Evolutionary conservation across 2,797 vertebrate genomes (phyloP).

Genomic region (Lindbergichthys nudifrons): DNA sequence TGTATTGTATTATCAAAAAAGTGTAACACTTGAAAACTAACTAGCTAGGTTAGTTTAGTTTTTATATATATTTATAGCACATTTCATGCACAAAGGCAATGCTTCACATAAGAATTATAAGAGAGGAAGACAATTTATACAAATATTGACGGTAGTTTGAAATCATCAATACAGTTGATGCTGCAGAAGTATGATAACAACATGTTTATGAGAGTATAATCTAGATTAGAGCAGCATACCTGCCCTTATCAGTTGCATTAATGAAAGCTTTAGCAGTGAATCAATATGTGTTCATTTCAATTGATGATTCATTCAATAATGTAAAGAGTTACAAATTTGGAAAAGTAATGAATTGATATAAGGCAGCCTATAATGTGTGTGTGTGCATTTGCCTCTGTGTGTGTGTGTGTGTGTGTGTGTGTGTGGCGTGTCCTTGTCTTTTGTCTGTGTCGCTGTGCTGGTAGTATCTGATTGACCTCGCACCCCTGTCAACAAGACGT

Average conservation of each 20-base stretch:
- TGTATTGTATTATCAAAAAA: background rate
- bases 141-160: too few relatives aligned
- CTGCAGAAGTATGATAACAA: too few relatives aligned
- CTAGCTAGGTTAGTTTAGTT: background rate
- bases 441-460: slow-evolving; percentile 41
- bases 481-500: slow-evolving; percentile 74
- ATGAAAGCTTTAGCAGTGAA: background rate
- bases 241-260: background rate
- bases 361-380: background rate
- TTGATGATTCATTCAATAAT: background rate
- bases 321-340: background rate
- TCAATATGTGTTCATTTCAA: background rate
- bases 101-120: too few relatives aligned
- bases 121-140: too few relatives aligned
- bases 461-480: slow-evolving; percentile 69
- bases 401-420: slow-evolving; percentile 11
- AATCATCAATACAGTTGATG: too few relatives aligned
- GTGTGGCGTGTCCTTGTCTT: slow-evolving; percentile 25
- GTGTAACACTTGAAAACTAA: background rate
- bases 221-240: too few relatives aligned
- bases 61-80: too few relatives aligned
- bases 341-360: background rate
- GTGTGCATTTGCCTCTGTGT: background rate
- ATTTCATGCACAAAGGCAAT: too few relatives aligned
- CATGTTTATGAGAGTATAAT: too few relatives aligned